These are phyloP conservation scores for Galleria mellonella DNA, from an alignment of 1,140 invertebrate genomes.

Conservation along the genomic window DNA sequence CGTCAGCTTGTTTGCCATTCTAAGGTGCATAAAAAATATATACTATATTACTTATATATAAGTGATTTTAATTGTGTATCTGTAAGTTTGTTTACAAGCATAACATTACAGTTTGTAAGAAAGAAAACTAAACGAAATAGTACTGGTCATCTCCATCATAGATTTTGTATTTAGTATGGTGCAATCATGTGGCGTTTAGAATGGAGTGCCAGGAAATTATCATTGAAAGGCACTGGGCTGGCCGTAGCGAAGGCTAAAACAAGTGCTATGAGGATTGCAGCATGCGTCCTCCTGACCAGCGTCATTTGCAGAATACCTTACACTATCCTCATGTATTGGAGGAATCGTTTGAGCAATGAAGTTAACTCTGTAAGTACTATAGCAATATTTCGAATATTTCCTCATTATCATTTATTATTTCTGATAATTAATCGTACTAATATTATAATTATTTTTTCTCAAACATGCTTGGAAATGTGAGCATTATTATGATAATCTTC, in stretches of 20 bases:
- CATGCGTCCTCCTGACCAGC: slow-evolving; percentile 80
- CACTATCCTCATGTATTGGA: slow-evolving; percentile 78
- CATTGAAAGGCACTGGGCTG: slow-evolving; percentile 35
- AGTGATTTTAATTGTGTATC: too few species aligned
- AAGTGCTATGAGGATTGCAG: slow-evolving; percentile 81
- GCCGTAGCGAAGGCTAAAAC: slow-evolving; percentile 76
- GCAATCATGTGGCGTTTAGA: slow-evolving; percentile 58
- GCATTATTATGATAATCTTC: too few species aligned
- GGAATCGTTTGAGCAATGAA: slow-evolving; percentile 70
- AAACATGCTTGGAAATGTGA: too few species aligned
- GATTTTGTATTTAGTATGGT: slow-evolving; percentile 38
- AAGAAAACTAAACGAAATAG: too few species aligned
- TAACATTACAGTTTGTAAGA: too few species aligned
- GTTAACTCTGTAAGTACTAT: slow-evolving; percentile 50
- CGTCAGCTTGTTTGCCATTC: too few species aligned
- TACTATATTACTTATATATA: too few species aligned
- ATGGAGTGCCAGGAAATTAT: slow-evolving; percentile 39
- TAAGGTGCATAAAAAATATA: too few species aligned
- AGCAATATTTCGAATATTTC: not conserved
- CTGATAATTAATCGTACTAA: not conserved
- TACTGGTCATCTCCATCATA: too few species aligned
- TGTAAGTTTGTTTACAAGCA: too few species aligned
- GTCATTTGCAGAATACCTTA: slow-evolving; percentile 81
- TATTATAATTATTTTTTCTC: slow-evolving; percentile 3
- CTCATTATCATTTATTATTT: not conserved